Conservation (phyloP, 2,113 vertebrate species). For the Talpa occidentalis region DNA sequence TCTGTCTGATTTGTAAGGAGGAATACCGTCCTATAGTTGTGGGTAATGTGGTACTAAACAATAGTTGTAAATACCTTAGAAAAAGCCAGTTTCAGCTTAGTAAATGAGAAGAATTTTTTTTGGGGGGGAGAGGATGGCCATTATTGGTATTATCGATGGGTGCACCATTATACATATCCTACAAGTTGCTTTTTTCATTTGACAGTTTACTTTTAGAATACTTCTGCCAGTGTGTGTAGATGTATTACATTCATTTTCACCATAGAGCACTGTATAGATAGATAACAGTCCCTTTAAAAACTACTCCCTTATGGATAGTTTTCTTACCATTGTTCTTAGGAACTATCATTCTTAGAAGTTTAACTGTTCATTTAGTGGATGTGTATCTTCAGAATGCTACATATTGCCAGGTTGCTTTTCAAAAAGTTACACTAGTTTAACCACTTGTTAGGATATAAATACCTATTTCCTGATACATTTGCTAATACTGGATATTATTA, state of each 20-base stretch:
- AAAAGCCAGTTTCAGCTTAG: too few relatives aligned
- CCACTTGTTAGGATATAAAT: neutral
- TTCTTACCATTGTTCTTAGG: neutral
- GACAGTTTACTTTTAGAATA: neutral
- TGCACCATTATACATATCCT: neutral
- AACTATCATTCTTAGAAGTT: neutral
- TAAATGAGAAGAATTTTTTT: neutral
- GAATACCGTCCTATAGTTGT: neutral
- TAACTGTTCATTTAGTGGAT: neutral
- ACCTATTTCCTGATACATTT: neutral
- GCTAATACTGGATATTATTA: neutral
- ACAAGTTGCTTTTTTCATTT: neutral
- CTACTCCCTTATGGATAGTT: neutral
- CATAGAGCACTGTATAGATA: too few relatives aligned
- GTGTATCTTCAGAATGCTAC: neutral
- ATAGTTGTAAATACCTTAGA: neutral
- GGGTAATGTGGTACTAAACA: neutral
- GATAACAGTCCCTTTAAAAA: neutral
- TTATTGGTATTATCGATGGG: neutral
- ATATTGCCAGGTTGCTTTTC: neutral
- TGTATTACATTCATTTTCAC: neutral
- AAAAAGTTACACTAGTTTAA: neutral
- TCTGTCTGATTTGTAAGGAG: neutral
- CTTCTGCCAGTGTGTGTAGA: neutral
- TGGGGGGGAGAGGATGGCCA: neutral